Evolutionary conservation across 2,888 invertebrate genomes (phyloP).

Genomic region (Erebia palarica): DNA sequence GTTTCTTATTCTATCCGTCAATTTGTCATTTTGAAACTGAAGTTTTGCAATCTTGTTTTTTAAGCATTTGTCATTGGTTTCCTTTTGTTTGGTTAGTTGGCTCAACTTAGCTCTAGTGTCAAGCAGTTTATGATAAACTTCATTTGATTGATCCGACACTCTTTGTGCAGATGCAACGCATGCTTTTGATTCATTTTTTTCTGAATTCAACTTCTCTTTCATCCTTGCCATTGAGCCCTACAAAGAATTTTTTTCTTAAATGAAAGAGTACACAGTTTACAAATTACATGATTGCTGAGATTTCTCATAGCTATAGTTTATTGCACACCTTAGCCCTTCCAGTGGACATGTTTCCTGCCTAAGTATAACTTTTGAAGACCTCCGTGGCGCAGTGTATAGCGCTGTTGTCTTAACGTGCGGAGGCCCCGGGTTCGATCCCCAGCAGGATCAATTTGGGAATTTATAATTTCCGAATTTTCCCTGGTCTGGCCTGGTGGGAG

Average conservation of each 20-base stretch:
- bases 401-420: no score
- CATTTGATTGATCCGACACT: conserved; percentile 68
- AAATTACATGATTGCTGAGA: no score
- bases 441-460: no score
- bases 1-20: conserved; percentile 61
- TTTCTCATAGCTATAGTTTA: no score
- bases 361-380: no score
- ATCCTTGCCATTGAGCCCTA: conserved; percentile 58
- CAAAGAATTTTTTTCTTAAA: conserved; percentile 29
- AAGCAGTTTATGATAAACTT: conserved; percentile 57
- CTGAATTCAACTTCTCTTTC: conserved; percentile 59
- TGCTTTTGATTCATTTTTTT: conserved; percentile 70
- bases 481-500: no score
- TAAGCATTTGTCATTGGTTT: conserved; percentile 60
- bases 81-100: conserved; percentile 68
- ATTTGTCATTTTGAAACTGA: conserved; percentile 68
- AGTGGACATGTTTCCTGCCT: no score
- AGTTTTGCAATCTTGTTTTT: conserved; percentile 66
- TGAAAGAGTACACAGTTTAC: not conserved
- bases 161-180: conserved; percentile 73
- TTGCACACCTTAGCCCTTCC: no score
- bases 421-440: no score
- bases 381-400: no score
- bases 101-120: conserved; percentile 60
- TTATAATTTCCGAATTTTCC: no score